Base-by-base conservation (phyloP, 2,113 vertebrate genomes). In the Cyanocitta stelleri region DNA sequence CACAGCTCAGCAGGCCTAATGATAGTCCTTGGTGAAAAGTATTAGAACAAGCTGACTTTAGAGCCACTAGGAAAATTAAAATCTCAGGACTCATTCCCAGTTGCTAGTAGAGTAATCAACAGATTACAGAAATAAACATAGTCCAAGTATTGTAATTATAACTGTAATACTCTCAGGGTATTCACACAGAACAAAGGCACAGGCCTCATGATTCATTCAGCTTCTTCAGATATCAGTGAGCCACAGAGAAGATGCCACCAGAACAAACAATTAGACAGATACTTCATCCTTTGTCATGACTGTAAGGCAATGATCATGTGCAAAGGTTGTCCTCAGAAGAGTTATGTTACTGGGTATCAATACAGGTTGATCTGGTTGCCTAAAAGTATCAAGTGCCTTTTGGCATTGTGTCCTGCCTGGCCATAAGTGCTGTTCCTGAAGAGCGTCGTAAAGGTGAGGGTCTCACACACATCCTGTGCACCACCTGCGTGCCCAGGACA, bases 71-170 rank as follows among this genome's bases (percentile, higher is more conserved):
- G 43, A 68, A 83, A 91, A 93, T 66, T 51, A 87, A 94, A 87
- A 93, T 33, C 63, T 88, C 85, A 80, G 35, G 13, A 49, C 56
- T 71, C 87, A 77, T 86, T 96, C 90, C 76, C 88, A 92, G 44
- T 90, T 86, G 61, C 55, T 90, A 51, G 23, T 35, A 74, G 55
- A 90, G 64, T 93, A 94, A 93, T 95, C 94, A 97, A 95, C 63
- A 95, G 64, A 87, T 79, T 86, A 86, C 73, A 81, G 91, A 92
- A 95, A 93, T 92, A 76, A 93, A 87, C 73, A 80, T 61, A 86
- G 68, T 93, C 95, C 89, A 89, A 81, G 27, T 77, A 71, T 74
- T 83, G 90, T 78, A 88, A 86, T 69, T 87, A 93, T 41, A 77
- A 72, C 35, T 78, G 39, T 26, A 92, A 92, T 95, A 62, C 49